Conservation (phyloP, 2,888 invertebrate species). For the Machimus rusticus region DNA sequence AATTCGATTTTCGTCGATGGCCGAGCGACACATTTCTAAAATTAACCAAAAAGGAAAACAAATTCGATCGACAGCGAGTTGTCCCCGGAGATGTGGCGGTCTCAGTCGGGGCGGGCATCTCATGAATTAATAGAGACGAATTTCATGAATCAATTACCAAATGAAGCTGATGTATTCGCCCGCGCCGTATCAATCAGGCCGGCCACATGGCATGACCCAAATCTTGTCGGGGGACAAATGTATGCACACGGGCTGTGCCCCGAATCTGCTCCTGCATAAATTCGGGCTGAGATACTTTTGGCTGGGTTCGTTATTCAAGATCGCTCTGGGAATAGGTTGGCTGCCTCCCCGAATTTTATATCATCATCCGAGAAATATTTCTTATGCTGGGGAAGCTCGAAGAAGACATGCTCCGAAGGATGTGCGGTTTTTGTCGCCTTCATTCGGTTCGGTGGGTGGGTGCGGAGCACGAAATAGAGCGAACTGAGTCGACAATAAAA, state of each 20-base stretch:
- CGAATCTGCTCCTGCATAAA: neutral
- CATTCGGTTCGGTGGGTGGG: neutral
- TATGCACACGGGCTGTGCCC: neutral
- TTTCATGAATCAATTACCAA: slow-evolving; percentile 25
- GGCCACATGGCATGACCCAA: neutral
- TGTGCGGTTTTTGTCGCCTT: neutral
- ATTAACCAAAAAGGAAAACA: neutral
- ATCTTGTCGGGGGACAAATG: neutral
- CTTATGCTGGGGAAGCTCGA: neutral
- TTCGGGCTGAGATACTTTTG: neutral
- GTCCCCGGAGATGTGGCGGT: neutral
- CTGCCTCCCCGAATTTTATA: neutral
- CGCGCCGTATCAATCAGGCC: neutral
- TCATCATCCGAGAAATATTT: slow-evolving; percentile 13
- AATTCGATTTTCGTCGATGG: neutral
- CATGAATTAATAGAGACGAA: slow-evolving; percentile 14
- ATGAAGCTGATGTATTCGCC: neutral
- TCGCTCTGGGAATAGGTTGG: neutral
- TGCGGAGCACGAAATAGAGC: neutral
- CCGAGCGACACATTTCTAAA: neutral
- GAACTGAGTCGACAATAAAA: slow-evolving; percentile 23
- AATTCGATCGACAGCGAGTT: neutral
- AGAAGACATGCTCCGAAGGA: neutral
- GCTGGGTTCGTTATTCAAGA: neutral
- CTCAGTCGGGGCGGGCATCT: neutral